Conservation (phyloP, 64 coral and sea anemone genomes). For the Acropora tenuis region DNA sequence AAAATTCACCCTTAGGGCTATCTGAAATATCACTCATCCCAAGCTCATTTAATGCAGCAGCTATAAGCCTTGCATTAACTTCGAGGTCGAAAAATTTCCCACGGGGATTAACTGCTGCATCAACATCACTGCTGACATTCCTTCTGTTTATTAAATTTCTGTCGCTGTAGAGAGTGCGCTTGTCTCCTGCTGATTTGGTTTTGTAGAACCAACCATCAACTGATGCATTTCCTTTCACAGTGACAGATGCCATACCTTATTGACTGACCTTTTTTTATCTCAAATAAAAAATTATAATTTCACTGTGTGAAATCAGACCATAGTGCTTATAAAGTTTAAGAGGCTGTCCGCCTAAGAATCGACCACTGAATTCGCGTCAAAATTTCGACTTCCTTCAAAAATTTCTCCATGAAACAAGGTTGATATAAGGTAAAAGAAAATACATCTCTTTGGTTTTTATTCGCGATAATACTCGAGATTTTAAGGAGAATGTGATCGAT, state of each 20-base stretch:
- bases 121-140: slow-evolving; percentile 62
- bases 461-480: background rate
- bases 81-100: slow-evolving; percentile 60
- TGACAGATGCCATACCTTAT: slow-evolving; percentile 4
- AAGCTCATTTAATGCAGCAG: slow-evolving; percentile 62
- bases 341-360: too few species aligned
- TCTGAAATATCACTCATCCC: slow-evolving; percentile 40
- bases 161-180: slow-evolving; percentile 67
- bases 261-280: slow-evolving; percentile 11
- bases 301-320: background rate
- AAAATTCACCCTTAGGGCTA: slow-evolving; percentile 28
- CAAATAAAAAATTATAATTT: background rate
- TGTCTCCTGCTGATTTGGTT: slow-evolving; percentile 60
- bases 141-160: slow-evolving; percentile 74
- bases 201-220: slow-evolving; percentile 33
- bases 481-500: too few species aligned
- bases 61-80: slow-evolving; percentile 71
- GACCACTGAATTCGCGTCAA: too few species aligned
- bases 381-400: too few species aligned
- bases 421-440: background rate
- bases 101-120: slow-evolving; percentile 47
- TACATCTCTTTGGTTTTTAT: background rate
- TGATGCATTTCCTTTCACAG: slow-evolving; percentile 11
- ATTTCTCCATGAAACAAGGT: too few species aligned
- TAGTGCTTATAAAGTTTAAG: background rate